A percentile compares a stretch with the other conserved stretches of the same genome.
Evolutionary conservation across 2,113 vertebrate species (phyloP).

Genomic region (Zonotrichia leucophrys): DNA sequence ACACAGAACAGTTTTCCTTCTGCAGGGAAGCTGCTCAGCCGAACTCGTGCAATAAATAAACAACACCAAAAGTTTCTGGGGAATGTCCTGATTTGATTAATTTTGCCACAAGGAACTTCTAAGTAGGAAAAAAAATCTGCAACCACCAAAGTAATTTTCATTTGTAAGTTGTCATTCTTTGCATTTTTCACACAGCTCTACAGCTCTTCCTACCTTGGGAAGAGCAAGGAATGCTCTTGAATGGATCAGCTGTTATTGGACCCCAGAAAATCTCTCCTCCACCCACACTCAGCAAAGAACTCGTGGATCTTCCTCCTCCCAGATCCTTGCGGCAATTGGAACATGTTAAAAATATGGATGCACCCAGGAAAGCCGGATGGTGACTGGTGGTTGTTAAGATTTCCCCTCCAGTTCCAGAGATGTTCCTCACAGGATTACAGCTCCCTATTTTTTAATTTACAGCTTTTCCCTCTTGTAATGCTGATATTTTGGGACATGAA

Average conservation of each 20-base stretch:
- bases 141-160: not conserved
- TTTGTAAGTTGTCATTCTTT: not conserved
- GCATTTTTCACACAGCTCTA: not conserved
- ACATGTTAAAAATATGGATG: not conserved
- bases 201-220: not conserved
- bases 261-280: not conserved
- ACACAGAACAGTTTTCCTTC: not conserved
- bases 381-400: not conserved
- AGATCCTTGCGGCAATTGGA: not conserved
- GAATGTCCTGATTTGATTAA: constrained; percentile 34
- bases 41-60: not conserved
- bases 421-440: not conserved
- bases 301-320: not conserved
- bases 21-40: not conserved
- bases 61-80: constrained; percentile 24
- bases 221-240: not conserved
- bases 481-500: not conserved
- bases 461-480: not conserved
- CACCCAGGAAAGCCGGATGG: not conserved
- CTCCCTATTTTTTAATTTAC: not conserved
- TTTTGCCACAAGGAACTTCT: constrained; percentile 46
- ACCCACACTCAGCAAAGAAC: not conserved
- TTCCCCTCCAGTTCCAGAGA: not conserved
- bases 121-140: not conserved
- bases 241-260: not conserved